These are phyloP conservation scores for Anthopleura sola DNA, from an alignment of 64 coral and sea anemone genomes.

Conservation along the genomic window DNA sequence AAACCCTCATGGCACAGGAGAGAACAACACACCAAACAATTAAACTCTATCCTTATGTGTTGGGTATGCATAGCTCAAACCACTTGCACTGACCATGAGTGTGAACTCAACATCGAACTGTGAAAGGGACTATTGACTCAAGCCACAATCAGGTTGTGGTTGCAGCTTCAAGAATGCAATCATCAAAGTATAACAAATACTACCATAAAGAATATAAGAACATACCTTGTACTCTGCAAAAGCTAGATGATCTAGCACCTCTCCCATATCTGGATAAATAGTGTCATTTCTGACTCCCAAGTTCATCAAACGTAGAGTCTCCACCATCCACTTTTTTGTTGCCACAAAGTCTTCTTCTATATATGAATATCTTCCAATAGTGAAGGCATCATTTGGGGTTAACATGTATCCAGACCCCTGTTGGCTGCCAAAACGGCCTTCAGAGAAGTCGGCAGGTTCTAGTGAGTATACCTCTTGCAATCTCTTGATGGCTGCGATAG, in stretches of 20 bases:
- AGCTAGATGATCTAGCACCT: slow-evolving; percentile 76
- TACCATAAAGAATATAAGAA: neutral
- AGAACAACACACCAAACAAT: too few relatives aligned
- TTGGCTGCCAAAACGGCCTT: slow-evolving; percentile 32
- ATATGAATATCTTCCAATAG: slow-evolving; percentile 63
- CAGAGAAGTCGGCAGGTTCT: slow-evolving; percentile 52
- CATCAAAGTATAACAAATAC: too few relatives aligned
- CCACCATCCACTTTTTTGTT: slow-evolving; percentile 74
- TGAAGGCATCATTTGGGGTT: slow-evolving; percentile 60
- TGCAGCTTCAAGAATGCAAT: too few relatives aligned
- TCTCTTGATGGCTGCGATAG: slow-evolving; percentile 64
- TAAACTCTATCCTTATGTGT: too few relatives aligned
- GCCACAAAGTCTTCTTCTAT: slow-evolving; percentile 44
- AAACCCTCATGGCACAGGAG: too few relatives aligned
- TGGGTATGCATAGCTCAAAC: too few relatives aligned
- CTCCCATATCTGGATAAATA: slow-evolving; percentile 24
- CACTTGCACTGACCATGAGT: too few relatives aligned
- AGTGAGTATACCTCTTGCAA: slow-evolving; percentile 73
- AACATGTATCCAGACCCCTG: slow-evolving; percentile 12
- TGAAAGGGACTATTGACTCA: too few relatives aligned
- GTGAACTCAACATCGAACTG: too few relatives aligned
- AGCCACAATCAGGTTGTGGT: too few relatives aligned
- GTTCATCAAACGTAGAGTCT: slow-evolving; percentile 60
- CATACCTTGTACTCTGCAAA: slow-evolving; percentile 74
- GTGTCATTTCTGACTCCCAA: slow-evolving; percentile 23